A percentile compares a stretch with the other conserved stretches of the same genome.
These are phyloP conservation scores for Nymphalis c-album DNA, from an alignment of 2,888 invertebrate species.

Conservation along the genomic window DNA sequence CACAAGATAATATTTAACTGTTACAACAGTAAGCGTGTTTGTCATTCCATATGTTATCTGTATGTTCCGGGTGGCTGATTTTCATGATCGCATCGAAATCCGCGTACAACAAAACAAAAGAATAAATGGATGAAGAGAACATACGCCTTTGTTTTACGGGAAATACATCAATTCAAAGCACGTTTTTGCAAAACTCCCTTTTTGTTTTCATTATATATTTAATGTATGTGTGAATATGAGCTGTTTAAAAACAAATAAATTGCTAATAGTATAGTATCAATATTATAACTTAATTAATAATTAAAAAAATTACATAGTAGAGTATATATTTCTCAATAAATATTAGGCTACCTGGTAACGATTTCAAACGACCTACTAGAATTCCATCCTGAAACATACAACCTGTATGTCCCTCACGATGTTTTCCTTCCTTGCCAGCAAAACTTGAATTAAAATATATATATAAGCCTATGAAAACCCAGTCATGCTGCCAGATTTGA, in stretches of 20 bases:
- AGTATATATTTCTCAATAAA: too few relatives aligned
- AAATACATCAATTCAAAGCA: background rate
- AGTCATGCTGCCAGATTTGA: too few relatives aligned
- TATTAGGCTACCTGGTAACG: too few relatives aligned
- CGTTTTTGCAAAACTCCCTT: background rate
- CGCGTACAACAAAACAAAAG: slow-evolving; percentile 2
- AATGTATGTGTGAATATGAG: background rate
- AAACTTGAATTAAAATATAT: too few relatives aligned
- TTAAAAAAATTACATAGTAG: too few relatives aligned
- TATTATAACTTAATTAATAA: too few relatives aligned
- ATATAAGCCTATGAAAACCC: too few relatives aligned
- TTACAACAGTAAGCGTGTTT: slow-evolving; percentile 23
- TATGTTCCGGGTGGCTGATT: slow-evolving; percentile 25
- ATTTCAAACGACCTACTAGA: too few relatives aligned
- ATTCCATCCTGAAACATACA: too few relatives aligned
- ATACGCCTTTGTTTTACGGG: background rate
- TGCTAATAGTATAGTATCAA: too few relatives aligned
- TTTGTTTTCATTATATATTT: background rate
- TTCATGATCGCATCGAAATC: slow-evolving; percentile 19
- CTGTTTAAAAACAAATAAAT: background rate
- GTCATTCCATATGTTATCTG: slow-evolving; percentile 28
- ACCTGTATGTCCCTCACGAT: too few relatives aligned
- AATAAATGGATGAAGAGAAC: background rate
- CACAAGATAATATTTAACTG: slow-evolving; percentile 8
- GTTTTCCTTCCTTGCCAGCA: too few relatives aligned